Evolutionary conservation across 1,140 invertebrate species (phyloP).

Genomic region (Magallana angulata): DNA sequence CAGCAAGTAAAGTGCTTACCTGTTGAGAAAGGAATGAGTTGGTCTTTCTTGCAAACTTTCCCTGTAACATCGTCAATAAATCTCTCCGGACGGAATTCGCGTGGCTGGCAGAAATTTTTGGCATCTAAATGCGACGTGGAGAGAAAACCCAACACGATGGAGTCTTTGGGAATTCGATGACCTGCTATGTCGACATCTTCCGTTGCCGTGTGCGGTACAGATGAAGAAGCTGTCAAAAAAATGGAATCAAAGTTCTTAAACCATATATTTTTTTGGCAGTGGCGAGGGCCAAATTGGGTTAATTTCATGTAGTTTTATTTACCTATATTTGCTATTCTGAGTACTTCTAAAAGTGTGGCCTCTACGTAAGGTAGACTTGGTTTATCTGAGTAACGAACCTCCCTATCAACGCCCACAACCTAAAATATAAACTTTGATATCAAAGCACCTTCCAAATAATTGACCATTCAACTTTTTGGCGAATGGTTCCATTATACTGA

Average conservation of each 20-base stretch:
- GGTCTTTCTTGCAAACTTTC: constrained; percentile 58
- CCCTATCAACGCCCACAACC: constrained; percentile 37
- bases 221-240: background rate
- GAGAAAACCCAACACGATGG: constrained; percentile 72
- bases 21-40: constrained; percentile 59
- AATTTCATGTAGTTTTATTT: background rate
- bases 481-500: no score
- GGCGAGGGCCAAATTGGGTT: no score
- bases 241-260: background rate
- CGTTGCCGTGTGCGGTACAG: constrained; percentile 34
- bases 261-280: no score
- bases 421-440: background rate
- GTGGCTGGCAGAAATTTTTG: constrained; percentile 84
- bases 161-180: constrained; percentile 66
- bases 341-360: constrained; percentile 52
- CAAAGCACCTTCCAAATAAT: background rate
- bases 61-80: constrained; percentile 74
- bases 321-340: constrained; percentile 37
- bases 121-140: constrained; percentile 72
- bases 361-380: constrained; percentile 41
- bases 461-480: background rate
- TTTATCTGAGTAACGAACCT: constrained; percentile 38
- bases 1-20: background rate
- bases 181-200: constrained; percentile 10
- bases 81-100: constrained; percentile 85